Base-by-base conservation (phyloP, 1,140 invertebrate species). In the Drosophila parabipectinata region DNA sequence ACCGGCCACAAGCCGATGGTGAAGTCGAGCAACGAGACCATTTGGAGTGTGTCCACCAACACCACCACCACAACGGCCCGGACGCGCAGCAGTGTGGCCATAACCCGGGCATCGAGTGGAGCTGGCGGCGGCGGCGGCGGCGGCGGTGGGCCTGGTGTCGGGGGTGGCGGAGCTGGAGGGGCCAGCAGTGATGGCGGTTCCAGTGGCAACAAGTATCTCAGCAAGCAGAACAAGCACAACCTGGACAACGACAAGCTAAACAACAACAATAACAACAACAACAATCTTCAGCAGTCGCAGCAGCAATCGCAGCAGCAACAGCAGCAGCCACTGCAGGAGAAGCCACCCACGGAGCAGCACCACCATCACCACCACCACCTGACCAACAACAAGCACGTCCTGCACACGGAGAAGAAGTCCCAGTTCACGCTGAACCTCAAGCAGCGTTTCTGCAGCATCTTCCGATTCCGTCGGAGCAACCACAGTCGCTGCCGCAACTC, bases 401-500 rank as follows among this genome's bases (percentile, higher is more conserved):
- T 85, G 59, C 77, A 78, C 45, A 64, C 73, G 14, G 77, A 82
- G 24, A 92, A 92, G 59, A 92, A 91, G 54, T 80, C 82, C 6
- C 92, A 92, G 63, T 91, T 92, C 54, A 92, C 89, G 55, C 92
- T 95, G 45, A 96, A 95, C 92, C 93, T 97, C n/a, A 97, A 97
- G 90, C 96, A 97, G 88, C 96, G 95, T n/a, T 93, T 97, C 68
- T 97, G 96, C 92, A 96, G 96, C 92, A 94, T 97, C 81, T 97
- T 97, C 90, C 94, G 95, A 75, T 96, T 96, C 90, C 94, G 94
- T 50, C 93, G 80, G 9, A 94, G 75, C 68, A 93, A 79, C 79
- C 93, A 89, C 50, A 89, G 50, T 78, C 89, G 93, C 34, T 93
- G 71, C 50, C 80, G 90, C 1, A 41, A 10, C 8, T 55, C 41